Evolutionary conservation across 2,888 invertebrate species (phyloP).

Genomic region (Drosophila greeni): DNA sequence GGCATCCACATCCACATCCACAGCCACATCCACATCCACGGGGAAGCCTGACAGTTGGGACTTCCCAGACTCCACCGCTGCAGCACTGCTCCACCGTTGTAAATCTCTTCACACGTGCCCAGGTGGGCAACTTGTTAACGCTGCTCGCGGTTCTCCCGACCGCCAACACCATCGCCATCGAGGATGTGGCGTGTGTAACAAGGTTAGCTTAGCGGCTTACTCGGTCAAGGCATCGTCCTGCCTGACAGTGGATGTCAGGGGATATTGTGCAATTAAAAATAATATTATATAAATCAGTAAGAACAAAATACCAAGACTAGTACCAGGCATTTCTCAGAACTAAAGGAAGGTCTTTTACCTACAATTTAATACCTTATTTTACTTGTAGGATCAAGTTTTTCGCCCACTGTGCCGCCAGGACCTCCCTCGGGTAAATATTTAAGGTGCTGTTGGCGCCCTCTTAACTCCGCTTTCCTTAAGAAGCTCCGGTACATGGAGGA

Average conservation of each 20-base stretch:
- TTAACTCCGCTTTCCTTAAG: constrained; percentile 1
- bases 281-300: background rate
- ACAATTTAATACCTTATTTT: too few relatives aligned
- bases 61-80: constrained; percentile 7
- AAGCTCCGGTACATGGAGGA: constrained; percentile 1
- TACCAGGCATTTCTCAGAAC: too few relatives aligned
- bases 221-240: constrained; percentile 49
- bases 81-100: constrained; percentile 3
- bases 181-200: constrained; percentile 47
- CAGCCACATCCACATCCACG: constrained; percentile 12
- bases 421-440: constrained; percentile 49
- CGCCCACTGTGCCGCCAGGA: background rate
- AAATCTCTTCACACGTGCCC: constrained; percentile 44
- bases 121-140: constrained; percentile 48
- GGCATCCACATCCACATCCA: constrained; percentile 17
- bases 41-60: constrained; percentile 32
- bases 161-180: constrained; percentile 21
- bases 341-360: too few relatives aligned
- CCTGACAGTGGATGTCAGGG: background rate
- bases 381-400: background rate
- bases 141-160: constrained; percentile 28
- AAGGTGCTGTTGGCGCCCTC: constrained; percentile 19
- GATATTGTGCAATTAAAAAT: background rate
- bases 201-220: constrained; percentile 66
- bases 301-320: too few relatives aligned